A percentile compares a stretch with the other conserved stretches of the same genome.
Evolutionary conservation across 2,888 invertebrate species (phyloP).

Genomic region (Mythimna ferrago): DNA sequence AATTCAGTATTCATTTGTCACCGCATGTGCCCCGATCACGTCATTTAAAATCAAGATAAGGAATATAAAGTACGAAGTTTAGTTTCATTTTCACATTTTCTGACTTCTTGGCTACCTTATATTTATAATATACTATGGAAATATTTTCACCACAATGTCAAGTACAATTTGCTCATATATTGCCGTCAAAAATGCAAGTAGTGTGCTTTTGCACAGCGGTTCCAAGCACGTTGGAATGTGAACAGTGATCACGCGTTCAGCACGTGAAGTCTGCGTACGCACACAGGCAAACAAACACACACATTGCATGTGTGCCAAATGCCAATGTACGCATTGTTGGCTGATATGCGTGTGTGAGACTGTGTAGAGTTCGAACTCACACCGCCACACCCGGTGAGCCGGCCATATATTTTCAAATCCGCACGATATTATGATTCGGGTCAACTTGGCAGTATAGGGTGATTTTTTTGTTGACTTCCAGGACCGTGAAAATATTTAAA

Average conservation of each 20-base stretch:
- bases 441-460: constrained; percentile 53
- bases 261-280: constrained; percentile 78
- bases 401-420: constrained; percentile 68
- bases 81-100: constrained; percentile 39
- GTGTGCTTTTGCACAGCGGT: constrained; percentile 64
- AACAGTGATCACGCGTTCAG: constrained; percentile 83
- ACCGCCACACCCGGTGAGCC: constrained; percentile 29
- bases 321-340: constrained; percentile 74
- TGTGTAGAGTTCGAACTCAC: constrained; percentile 66
- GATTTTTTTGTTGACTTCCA: constrained; percentile 41
- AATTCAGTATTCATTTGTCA: constrained; percentile 23
- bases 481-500: constrained; percentile 17
- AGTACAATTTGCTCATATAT: constrained; percentile 31
- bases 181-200: constrained; percentile 62
- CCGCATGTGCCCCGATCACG: constrained; percentile 18
- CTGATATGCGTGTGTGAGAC: constrained; percentile 67
- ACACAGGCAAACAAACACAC: constrained; percentile 64
- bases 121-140: constrained; percentile 29
- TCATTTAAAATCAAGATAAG: constrained; percentile 31
- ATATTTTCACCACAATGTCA: constrained; percentile 46
- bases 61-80: constrained; percentile 40
- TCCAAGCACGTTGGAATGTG: constrained; percentile 83
- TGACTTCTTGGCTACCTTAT: constrained; percentile 32
- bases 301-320: constrained; percentile 75
- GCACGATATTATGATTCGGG: constrained; percentile 56